Base-by-base conservation (phyloP, 2,113 vertebrate species). In the Tragulus kanchil region DNA sequence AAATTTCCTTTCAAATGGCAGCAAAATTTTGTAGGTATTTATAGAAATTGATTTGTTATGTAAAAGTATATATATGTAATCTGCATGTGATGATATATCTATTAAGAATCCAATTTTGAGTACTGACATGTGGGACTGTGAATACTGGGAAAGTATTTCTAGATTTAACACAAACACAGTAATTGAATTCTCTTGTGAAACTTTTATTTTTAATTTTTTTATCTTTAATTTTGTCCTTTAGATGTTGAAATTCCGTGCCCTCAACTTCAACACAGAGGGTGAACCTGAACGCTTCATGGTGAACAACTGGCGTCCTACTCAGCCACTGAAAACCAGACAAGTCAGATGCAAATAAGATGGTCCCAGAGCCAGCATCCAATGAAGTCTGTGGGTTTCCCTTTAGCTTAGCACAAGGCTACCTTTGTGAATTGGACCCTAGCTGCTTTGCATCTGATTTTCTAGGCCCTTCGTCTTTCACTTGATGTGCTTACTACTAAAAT, bases 291-390 rank as follows among this genome's bases (percentile, higher is more conserved):
- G 96, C 15, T 98, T 71, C 79, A 99, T 99, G 99, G 95, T 99
- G 97, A 98, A 99, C 98, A 99, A 99, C 99, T 99, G 99, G 98
- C 99, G 99, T 19, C 99, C 99, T 0, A 98, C 98, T 17, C 99
- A 99, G 98, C 99, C 99, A 1, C 97, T 99, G 82, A 99, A 99
- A 94, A 98, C 69, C 88, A 99, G 99, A 85, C 21, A 97, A 62
- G 99, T 99, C 97, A 99, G 97, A 94, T 99, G 99, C 95, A 95
- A 98, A 94, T 99, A 98, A 98, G 87, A 93, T 50, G 21, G 45
- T 58, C 0, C 1, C n/a, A n/a, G 52, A 88, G 92, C 1, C 45
- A 6, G 28, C 19, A 88, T 93, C 94, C 93, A 88, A 84, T 62
- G 79, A 73, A 87, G 94, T 89, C 91, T 95, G 64, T 31, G 79